Conservation (phyloP, 1,140 invertebrate genomes). For the Halyomorpha halys region DNA sequence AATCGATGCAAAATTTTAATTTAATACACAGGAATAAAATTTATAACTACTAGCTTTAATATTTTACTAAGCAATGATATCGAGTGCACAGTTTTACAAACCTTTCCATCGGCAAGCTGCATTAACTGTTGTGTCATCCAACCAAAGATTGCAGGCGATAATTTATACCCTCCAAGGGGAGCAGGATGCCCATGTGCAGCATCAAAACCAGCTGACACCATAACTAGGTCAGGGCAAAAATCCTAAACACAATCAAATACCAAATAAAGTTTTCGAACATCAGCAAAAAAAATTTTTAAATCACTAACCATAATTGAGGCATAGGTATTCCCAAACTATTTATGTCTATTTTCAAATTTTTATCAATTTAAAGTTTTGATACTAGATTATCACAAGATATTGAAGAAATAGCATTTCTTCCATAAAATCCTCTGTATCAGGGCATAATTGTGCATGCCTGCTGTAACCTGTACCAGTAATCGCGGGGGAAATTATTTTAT, state of each 20-base stretch:
- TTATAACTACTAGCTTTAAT: background rate
- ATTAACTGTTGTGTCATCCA: constrained; percentile 92
- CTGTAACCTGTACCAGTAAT: no score
- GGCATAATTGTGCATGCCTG: no score
- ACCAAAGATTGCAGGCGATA: constrained; percentile 91
- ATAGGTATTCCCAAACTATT: no score
- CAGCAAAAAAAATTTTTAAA: no score
- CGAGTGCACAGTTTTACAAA: constrained; percentile 32
- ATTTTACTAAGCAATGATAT: background rate
- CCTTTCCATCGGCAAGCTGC: constrained; percentile 77
- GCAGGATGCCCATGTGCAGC: constrained; percentile 86
- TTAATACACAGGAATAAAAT: background rate
- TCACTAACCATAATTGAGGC: no score
- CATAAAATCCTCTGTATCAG: no score
- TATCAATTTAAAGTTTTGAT: no score
- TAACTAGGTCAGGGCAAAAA: constrained; percentile 87
- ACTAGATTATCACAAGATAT: no score
- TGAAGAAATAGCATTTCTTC: no score
- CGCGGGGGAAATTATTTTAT: no score
- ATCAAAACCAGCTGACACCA: constrained; percentile 97
- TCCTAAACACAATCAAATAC: constrained; percentile 44
- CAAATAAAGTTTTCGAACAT: constrained; percentile 14
- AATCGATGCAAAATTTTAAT: background rate
- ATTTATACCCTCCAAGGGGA: constrained; percentile 87
- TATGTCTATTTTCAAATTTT: no score